Base-by-base conservation (phyloP, 2,888 invertebrate genomes). In the Gymnoscelis rufifasciata region DNA sequence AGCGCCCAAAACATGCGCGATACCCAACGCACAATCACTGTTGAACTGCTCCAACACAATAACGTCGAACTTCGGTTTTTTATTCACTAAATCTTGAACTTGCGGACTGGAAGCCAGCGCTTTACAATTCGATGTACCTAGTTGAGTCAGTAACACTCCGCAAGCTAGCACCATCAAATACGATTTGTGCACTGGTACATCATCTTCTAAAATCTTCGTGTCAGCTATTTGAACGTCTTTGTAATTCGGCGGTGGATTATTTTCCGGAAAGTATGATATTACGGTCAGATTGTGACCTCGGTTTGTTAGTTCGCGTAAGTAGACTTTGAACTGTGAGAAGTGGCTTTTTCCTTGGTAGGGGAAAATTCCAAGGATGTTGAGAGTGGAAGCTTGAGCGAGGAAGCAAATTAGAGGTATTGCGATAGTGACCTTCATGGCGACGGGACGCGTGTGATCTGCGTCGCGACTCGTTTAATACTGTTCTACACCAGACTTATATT, bases 1-100 rank as follows among this genome's bases (percentile, higher is more conserved):
- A 0, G 90, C 91, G 31, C 89, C 72, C 8, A 93, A 86, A 57
- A 91, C 90, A 60, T 92, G 86, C 0, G 91, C 91, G 24, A 95
- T 70, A 1, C 91, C 92, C 56, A 93, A 74, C 67, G 91, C 91
- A 66, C 94, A 94, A 63, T 94, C 93, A 38, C 90, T 90, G 56
- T 93, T 93, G 66, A 95, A 94, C 44, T 90, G 90, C 74, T 95
- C 94, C 41, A 91, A 79, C 0, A 95, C 68, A 4, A 93, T 84
- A 0, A 94, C 70, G 70, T 95, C 94, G 62, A 91, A 94, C 37
- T 89, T 90, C 2, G 80, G 73, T 52, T 83, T 81, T 1, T 66
- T 62, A 31, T 77, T 73, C n/a, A 88, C 62, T 26, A 89, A 64
- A 43, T 68, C 46, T 59, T 75, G 77, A 28, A 90, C 83, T 44